phyloP scores from a whole-genome alignment of 2,797 vertebrate species.

The Sternotherus odoratus region DNA sequence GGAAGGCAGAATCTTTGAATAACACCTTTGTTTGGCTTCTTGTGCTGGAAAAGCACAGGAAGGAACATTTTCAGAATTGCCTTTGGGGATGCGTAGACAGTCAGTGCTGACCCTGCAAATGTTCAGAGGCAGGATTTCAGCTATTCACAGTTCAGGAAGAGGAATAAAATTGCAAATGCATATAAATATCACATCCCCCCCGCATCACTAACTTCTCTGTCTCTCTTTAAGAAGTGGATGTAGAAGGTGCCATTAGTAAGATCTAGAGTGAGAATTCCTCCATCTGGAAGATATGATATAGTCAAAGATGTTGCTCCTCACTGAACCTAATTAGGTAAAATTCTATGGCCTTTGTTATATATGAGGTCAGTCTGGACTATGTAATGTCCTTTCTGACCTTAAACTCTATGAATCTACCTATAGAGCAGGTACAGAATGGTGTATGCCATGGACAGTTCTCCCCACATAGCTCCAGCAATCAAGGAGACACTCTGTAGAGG shows the following conservation, averaged over 20 bases:
- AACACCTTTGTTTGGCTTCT: constrained; percentile 60
- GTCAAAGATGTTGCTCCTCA: too few species aligned
- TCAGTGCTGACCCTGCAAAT: constrained; percentile 69
- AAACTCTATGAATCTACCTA: neutral
- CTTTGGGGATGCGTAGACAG: constrained; percentile 62
- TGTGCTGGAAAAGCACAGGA: constrained; percentile 52
- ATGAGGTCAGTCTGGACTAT: neutral
- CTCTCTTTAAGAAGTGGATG: neutral
- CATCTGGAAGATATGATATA: neutral
- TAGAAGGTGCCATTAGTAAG: neutral
- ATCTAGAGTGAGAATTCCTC: neutral
- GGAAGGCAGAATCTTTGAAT: constrained; percentile 59
- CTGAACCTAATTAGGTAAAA: too few species aligned
- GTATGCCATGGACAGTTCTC: neutral
- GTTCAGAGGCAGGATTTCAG: constrained; percentile 60
- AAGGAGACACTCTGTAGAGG: neutral
- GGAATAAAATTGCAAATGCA: constrained; percentile 11
- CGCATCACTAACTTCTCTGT: neutral
- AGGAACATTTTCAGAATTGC: constrained; percentile 56
- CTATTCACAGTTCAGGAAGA: constrained; percentile 58
- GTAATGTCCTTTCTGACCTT: neutral
- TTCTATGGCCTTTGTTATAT: neutral
- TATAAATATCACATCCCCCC: neutral
- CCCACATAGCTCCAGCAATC: neutral
- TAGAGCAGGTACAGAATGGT: fast-evolving